Base-by-base conservation (phyloP, 2,113 vertebrate genomes). In the Paratilapia polleni region DNA sequence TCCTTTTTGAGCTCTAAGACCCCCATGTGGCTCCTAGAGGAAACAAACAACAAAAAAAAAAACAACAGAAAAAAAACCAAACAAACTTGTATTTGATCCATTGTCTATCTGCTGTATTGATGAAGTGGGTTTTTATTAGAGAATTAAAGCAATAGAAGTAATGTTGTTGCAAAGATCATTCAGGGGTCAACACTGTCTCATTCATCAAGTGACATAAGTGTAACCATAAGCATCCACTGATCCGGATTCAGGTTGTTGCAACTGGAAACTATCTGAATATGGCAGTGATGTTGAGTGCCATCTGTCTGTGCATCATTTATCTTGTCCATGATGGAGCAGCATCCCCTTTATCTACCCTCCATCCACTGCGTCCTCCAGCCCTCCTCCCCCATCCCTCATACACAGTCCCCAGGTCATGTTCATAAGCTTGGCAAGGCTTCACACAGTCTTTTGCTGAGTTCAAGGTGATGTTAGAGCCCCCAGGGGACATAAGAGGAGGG, bases 241-340 rank as follows among this genome's bases (percentile, higher is more conserved):
- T 73, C 82, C 31, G 31, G 70, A 83, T 80, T 73, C 85, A 61
- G 79, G 47, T 73, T 49, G 47, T 70, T 78, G 83, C 86, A 91
- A 92, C 83, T 81, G 82, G 83, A 92, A 94, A 90, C 89, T 56
- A 38, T 73, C 77, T 78, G 89, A 77, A 70, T 60, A 57, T 49
- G 79, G 85, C 82, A 84, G 82, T 64, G 14, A 82, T 84, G 92
- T 94, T 31, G 52, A 94, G 93, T 82, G 90, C 54, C 88, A 61
- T 94, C 94, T 94, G 92, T 96, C 91, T 60, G 82, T 86, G 80
- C 93, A 80, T 94, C 91, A 84, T 96, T 95, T 94, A 89, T 95
- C 93, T 89, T 91, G 83, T 88, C 90, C 80, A 88, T 78, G 87
- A 78, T 83, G 83, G 34, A 87, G 80, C 86, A 92, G 66, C 85